Conservation (phyloP, 2,888 invertebrate genomes). For the Pollenia griseotomentosa region DNA sequence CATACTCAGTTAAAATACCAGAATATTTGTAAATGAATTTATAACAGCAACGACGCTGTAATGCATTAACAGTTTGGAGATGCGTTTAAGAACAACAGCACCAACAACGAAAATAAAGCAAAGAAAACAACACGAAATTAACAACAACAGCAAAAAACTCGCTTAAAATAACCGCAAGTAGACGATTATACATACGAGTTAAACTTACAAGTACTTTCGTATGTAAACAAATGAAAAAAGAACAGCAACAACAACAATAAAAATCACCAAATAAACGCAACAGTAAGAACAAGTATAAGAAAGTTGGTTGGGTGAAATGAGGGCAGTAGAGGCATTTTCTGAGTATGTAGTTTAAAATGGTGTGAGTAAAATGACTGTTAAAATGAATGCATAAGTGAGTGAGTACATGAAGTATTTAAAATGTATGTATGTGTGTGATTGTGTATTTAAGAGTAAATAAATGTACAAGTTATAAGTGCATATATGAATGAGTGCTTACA, state of each 20-base stretch:
- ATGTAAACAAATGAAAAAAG: constrained; percentile 12
- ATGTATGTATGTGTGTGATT: not conserved
- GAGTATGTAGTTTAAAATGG: constrained; percentile 12
- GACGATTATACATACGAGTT: constrained; percentile 4
- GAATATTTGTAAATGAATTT: not conserved
- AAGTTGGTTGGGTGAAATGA: not conserved
- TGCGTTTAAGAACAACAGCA: constrained; percentile 4
- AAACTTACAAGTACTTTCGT: constrained; percentile 2
- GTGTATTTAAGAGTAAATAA: constrained; percentile 39
- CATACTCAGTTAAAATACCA: too few relatives aligned
- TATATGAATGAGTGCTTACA: not conserved
- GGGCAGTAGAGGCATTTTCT: not conserved
- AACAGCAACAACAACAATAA: not conserved
- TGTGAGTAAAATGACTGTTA: not conserved
- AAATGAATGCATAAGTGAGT: not conserved
- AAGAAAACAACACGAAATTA: not conserved
- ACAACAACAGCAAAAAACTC: constrained; percentile 2
- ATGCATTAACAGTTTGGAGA: not conserved
- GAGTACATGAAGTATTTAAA: not conserved
- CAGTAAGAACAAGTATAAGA: not conserved
- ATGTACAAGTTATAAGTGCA: constrained; percentile 28
- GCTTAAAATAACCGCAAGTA: constrained; percentile 37
- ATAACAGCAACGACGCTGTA: not conserved
- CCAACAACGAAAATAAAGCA: constrained; percentile 8
- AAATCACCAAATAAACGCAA: not conserved